Base-by-base conservation (phyloP, 2,113 vertebrate species). In the Sinocyclocheilus anophthalmus region DNA sequence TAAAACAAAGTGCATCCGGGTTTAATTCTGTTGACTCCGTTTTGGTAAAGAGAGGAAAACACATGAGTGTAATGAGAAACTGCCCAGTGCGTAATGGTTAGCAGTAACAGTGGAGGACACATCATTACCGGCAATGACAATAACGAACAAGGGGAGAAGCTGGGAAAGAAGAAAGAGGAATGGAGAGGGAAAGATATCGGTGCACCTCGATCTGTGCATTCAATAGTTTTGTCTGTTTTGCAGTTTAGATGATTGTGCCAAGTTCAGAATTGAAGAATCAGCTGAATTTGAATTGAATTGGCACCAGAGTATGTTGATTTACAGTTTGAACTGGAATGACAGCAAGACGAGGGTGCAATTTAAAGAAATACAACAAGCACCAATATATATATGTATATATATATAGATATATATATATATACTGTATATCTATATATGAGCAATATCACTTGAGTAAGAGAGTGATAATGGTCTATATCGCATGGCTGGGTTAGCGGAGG, bases 31-130 rank as follows among this genome's bases (percentile, higher is more conserved):
- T 39, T 69, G 65, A 69, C 39, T 42, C 39, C 0, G 2, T 69
- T 30, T 39, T 39, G 69, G 69, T 22, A 72, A 72, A 72, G 69
- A 22, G 18, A 72, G 33, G 33, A 72, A 72, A 72, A 72, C 69
- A 72, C 69, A 53, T 16, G 50, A 53, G 50, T 70, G 67, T 37
- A 70, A 37, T 37, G 9, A 37, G 30, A 37, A 37, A 20, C 67
- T 53, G 3, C 4, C 13, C 13, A 53, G 50, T 16, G 13, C 0
- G 13, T 37, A 70, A 70, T 20, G 16, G 30, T 70, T 70, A 70
- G 67, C 67, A 37, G 30, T 70, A 70, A 37, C 33, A 10, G 1
- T 18, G 33, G 30, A 37, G 7, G 9, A 70, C 67, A 10, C 16
- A 69, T 69, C 16, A 8, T 37, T 37, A 20, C 16, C 8, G 16